Evolutionary conservation across 2,113 vertebrate genomes (phyloP), one percentile per base, ranked within the genome.

Genomic region (Climacteris rufus): DNA sequence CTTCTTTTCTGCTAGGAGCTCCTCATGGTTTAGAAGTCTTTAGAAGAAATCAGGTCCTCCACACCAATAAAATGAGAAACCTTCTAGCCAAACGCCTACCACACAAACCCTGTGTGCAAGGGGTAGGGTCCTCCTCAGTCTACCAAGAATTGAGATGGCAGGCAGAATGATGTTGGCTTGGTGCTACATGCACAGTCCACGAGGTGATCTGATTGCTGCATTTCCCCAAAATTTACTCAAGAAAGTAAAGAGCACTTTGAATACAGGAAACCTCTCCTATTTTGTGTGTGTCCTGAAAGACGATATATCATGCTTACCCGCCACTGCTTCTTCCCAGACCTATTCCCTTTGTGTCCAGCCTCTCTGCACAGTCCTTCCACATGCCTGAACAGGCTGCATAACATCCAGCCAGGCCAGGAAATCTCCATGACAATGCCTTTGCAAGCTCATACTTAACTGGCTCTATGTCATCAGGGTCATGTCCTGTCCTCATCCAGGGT

Each of bases 21-120:
- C 9, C 6, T 60, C 4, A 6, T 13, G 50, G 6, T 19, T 78
- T 69, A 69, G 18, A 83, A 80, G 0, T 2, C 5, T 9, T 64
- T 83, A 14, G 14, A 83, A 83, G 37, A 77, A 5, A 78, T 47
- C 4, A 12, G 15, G 10, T 77, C 7, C 7, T 89, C 30, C 35
- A 64, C 49, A 63, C 0, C 0, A 27, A 50, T 12, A 68, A 53
- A 78, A 71, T 17, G 7, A 49, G 28, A 68, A 54, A 60, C 5
- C 9, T 79, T 50, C 15, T 42, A 52, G 11, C 3, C 5, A 68
- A 71, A 66, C 0, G 4, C 12, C 30, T 68, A 13, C 4, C 17
- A n/a, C 10, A 10, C 0, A 0, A 63, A 5, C 3, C 9, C 10
- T 20, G 3, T 63, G 11, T 52, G 14, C 14, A 80, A 53, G 13